These are phyloP conservation scores for Drosophila pruinosa DNA, from an alignment of 1,140 invertebrate species.

Conservation along the genomic window DNA sequence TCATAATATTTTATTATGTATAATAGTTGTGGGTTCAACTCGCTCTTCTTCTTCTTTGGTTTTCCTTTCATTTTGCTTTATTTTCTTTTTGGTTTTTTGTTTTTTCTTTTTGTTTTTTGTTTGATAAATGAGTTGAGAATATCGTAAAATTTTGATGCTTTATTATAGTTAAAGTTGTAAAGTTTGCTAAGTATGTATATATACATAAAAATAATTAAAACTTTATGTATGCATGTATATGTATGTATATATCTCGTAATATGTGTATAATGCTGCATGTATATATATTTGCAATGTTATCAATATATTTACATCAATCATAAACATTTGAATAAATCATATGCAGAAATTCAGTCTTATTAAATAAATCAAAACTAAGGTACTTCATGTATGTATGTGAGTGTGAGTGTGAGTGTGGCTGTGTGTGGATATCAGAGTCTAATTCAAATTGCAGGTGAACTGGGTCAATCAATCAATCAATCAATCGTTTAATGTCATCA, in stretches of 20 bases:
- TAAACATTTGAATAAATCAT: constrained; percentile 60
- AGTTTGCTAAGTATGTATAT: constrained; percentile 52
- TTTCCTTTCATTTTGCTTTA: constrained; percentile 10
- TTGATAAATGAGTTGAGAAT: constrained; percentile 71
- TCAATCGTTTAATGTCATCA: constrained; percentile 25
- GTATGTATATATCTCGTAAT: constrained; percentile 18
- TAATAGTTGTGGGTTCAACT: constrained; percentile 63
- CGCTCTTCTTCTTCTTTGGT: constrained; percentile 3
- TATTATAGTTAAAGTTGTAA: constrained; percentile 73
- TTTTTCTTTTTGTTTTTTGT: constrained; percentile 26
- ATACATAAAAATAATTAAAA: constrained; percentile 48
- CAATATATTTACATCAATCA: constrained; percentile 46
- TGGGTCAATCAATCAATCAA: constrained; percentile 42
- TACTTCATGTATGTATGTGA: constrained; percentile 38
- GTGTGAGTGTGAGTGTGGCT: constrained; percentile 15
- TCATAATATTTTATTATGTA: constrained; percentile 27
- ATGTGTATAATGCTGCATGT: constrained; percentile 27
- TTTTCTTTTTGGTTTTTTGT: background rate
- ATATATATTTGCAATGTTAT: constrained; percentile 19
- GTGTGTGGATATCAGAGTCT: too few relatives aligned
- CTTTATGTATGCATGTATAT: constrained; percentile 28
- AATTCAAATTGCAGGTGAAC: constrained; percentile 19
- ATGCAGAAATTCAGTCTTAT: constrained; percentile 82
- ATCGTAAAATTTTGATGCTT: constrained; percentile 76
- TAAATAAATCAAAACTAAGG: constrained; percentile 82